Evolutionary conservation across 2,797 vertebrate species (phyloP).

Genomic region (Antennarius maculatus): DNA sequence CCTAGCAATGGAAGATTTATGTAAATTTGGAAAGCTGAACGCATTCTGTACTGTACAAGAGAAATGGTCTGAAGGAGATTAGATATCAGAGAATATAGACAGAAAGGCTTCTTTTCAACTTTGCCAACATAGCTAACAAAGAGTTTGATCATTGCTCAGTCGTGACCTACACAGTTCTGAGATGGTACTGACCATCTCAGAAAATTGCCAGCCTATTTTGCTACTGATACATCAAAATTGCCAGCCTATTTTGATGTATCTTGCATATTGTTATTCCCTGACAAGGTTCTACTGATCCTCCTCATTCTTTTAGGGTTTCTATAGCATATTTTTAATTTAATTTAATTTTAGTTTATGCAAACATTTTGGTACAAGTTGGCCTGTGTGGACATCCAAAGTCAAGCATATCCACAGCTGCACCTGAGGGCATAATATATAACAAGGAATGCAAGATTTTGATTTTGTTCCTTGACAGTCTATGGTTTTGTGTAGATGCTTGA

Average conservation of each 20-base stretch:
- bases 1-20: too few species aligned
- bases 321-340: background rate
- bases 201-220: background rate
- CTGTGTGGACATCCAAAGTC: background rate
- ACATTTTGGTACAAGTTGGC: conserved; percentile 4
- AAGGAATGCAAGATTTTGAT: background rate
- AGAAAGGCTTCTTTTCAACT: background rate
- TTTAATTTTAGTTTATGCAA: background rate
- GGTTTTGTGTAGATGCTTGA: conserved; percentile 1
- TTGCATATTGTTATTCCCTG: background rate
- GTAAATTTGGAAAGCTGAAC: too few species aligned
- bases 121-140: conserved; percentile 11
- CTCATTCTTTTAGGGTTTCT: background rate
- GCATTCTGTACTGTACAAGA: too few species aligned
- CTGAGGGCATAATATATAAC: conserved; percentile 9
- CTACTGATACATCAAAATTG: too few species aligned
- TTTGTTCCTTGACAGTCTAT: conserved; percentile 1
- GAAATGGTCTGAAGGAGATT: too few species aligned
- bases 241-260: background rate
- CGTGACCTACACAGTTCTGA: conserved; percentile 7
- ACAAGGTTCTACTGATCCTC: background rate
- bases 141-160: conserved; percentile 19
- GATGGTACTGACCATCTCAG: background rate
- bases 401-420: background rate
- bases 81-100: too few species aligned